phyloP scores from a whole-genome alignment of 2,797 vertebrate species.

The Mycteria americana region DNA sequence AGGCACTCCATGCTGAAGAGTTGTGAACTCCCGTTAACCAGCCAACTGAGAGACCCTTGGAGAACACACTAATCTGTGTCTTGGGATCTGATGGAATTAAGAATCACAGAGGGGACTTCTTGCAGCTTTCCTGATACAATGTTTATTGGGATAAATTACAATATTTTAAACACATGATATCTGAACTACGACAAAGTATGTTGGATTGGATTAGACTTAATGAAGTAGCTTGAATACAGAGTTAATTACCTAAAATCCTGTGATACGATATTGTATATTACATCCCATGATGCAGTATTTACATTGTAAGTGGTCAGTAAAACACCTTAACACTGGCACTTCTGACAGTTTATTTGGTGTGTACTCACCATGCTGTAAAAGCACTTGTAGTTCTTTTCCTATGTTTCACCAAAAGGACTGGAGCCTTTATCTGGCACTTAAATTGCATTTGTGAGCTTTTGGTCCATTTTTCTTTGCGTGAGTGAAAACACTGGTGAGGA shows the following conservation, averaged over 20 bases:
- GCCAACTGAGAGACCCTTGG: background rate
- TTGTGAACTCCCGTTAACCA: background rate
- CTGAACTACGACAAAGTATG: background rate
- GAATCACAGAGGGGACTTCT: background rate
- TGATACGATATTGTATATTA: fast-evolving
- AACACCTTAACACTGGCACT: background rate
- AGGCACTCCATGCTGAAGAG: background rate
- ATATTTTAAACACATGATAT: background rate
- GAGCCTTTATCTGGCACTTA: background rate
- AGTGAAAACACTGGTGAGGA: background rate
- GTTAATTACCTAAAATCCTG: background rate
- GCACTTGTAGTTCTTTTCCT: background rate
- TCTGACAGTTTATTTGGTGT: background rate
- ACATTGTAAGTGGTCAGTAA: background rate
- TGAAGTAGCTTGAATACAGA: background rate
- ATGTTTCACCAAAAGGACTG: background rate
- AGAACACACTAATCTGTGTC: background rate
- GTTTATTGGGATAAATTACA: background rate
- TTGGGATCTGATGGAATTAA: background rate
- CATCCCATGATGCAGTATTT: background rate
- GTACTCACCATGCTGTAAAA: background rate
- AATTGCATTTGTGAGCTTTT: background rate
- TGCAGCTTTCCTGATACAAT: background rate
- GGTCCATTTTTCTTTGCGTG: background rate
- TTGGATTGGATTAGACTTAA: background rate